Evolutionary conservation across 2,113 vertebrate genomes (phyloP), one percentile per base, ranked within the genome.

Genomic region (Pica pica): DNA sequence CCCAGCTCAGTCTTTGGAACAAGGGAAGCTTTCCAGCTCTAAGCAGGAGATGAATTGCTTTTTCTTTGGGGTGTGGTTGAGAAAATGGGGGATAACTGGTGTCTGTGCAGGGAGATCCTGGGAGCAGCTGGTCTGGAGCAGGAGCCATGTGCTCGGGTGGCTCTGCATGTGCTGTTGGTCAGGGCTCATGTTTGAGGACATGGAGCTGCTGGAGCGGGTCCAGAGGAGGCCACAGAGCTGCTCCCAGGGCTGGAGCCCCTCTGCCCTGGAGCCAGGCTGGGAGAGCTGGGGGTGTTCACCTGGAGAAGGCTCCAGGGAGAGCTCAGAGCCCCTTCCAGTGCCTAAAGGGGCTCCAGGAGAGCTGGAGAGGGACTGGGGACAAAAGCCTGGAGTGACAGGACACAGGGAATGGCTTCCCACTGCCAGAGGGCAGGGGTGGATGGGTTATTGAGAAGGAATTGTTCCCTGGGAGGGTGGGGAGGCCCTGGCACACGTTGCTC

Each of bases 171-270:
- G 67, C 68, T 41, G 6, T 8, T 13, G 3, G 14, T 1, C 28
- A 22, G 30, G 61, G 21, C 7, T n/a, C 2, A 0, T 23, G 7
- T 23, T 6, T n/a, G 74, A 13, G n/a, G n/a, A 20, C 4, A 0
- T 9, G 68, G 86, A 31, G 23, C 37, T 88, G 86, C 31, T 57
- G 50, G 17, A 37, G 26, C 0, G 0, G 35, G 24, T 5, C 15
- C 35, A 37, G 46, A 37, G 56, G 31, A 22, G 7, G 1, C 35
- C 20, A 2, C 5, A 6, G 24, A 42, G 24, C 26, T 49, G 42
- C 44, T 37, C 4, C 4, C 7, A 9, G 84, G n/a, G 15, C 22
- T 64, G 28, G 5, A 84, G n/a, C 33, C 26, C 35, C 31, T 56
- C 50, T 44, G 39, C 24, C 26, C 22, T 78, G 65, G 5, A 49